These are phyloP conservation scores for Drosophila neocordata DNA, from an alignment of 1,140 invertebrate species.

Conservation along the genomic window DNA sequence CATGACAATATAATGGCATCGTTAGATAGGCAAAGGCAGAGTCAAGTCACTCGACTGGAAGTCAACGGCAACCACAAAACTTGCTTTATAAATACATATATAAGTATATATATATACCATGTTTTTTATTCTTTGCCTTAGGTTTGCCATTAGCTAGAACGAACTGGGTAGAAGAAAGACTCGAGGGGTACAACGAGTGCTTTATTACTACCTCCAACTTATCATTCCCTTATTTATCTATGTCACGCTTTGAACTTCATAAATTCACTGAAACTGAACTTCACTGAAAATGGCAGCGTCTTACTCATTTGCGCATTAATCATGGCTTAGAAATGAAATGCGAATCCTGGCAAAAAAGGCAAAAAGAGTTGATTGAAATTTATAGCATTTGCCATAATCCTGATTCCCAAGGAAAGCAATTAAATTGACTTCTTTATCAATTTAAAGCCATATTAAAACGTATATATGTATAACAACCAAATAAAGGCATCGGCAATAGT, in stretches of 20 bases:
- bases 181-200: background rate
- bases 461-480: too few relatives aligned
- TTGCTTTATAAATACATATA: background rate
- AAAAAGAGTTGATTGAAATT: slow-evolving; percentile 16
- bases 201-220: background rate
- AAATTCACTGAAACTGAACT: slow-evolving; percentile 35
- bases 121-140: slow-evolving; percentile 22
- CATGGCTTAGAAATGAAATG: slow-evolving; percentile 28
- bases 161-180: background rate
- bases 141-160: slow-evolving; percentile 56
- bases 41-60: slow-evolving; percentile 37
- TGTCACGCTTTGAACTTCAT: slow-evolving; percentile 49
- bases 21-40: slow-evolving; percentile 51
- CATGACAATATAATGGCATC: slow-evolving; percentile 76
- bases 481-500: too few relatives aligned
- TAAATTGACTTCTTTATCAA: slow-evolving; percentile 10
- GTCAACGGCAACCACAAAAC: slow-evolving; percentile 21
- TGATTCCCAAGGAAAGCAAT: background rate
- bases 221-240: slow-evolving; percentile 2
- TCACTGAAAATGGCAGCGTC: slow-evolving; percentile 9
- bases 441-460: background rate
- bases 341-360: background rate
- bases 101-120: background rate
- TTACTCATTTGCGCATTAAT: slow-evolving; percentile 48
- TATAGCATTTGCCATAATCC: background rate